phyloP scores from a whole-genome alignment of 2,113 vertebrate genomes.

The Oryzias celebensis region DNA sequence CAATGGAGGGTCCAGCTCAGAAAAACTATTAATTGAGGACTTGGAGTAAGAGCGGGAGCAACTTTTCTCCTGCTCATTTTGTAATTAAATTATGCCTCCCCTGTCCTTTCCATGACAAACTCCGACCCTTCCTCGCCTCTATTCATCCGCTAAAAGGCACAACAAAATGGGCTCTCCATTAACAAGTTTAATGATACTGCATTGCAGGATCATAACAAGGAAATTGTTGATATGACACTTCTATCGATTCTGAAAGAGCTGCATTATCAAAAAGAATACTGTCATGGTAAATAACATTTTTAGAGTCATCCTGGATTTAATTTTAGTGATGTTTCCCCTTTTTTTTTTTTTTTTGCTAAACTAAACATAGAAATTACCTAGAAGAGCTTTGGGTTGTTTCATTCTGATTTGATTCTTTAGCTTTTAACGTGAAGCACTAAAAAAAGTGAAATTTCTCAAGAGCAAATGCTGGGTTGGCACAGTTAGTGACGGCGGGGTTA shows the following conservation, averaged over 20 bases:
- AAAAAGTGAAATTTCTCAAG: too few relatives aligned
- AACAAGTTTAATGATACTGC: neutral
- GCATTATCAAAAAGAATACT: constrained; percentile 2
- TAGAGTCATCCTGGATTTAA: too few relatives aligned
- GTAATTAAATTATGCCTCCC: constrained; percentile 22
- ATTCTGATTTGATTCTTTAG: too few relatives aligned
- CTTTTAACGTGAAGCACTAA: too few relatives aligned
- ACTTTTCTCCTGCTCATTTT: constrained; percentile 56
- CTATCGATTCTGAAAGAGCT: constrained; percentile 9
- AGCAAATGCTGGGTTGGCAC: too few relatives aligned
- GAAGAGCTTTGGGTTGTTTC: too few relatives aligned
- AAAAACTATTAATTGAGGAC: constrained; percentile 54
- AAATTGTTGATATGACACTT: constrained; percentile 7
- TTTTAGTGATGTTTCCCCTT: too few relatives aligned
- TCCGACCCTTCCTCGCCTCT: neutral
- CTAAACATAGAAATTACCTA: too few relatives aligned
- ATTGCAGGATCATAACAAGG: too few relatives aligned
- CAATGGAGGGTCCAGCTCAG: constrained; percentile 25
- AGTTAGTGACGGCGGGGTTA: too few relatives aligned
- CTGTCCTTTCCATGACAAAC: constrained; percentile 1
- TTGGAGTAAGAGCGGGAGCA: constrained; percentile 38
- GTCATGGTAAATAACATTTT: too few relatives aligned
- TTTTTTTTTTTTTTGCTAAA: too few relatives aligned
- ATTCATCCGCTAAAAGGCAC: constrained; percentile 21
- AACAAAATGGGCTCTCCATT: constrained; percentile 1